Evolutionary conservation across 2,888 invertebrate species (phyloP).

Genomic region (Herminia tarsipennalis): DNA sequence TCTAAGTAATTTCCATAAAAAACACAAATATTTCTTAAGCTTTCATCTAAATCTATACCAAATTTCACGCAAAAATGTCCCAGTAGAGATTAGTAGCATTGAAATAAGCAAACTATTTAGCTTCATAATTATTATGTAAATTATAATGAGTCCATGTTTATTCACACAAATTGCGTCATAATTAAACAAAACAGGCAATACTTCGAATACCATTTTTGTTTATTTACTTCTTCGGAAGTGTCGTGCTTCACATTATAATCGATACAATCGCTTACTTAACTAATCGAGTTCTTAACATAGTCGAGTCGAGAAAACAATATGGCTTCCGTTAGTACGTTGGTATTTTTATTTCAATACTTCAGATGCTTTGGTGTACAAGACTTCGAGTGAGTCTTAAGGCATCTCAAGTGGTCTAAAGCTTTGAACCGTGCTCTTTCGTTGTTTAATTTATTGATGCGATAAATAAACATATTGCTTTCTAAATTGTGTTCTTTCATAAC

Average conservation of each 20-base stretch:
- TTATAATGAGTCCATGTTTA: too few relatives aligned
- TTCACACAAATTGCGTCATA: too few relatives aligned
- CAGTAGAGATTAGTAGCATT: too few relatives aligned
- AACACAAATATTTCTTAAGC: too few relatives aligned
- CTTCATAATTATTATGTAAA: too few relatives aligned
- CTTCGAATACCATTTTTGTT: too few relatives aligned
- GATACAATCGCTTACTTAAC: background rate
- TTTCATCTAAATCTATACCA: too few relatives aligned
- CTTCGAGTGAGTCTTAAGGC: slow-evolving; percentile 29
- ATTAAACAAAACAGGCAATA: too few relatives aligned
- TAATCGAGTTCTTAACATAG: slow-evolving; percentile 1
- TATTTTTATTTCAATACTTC: slow-evolving; percentile 11
- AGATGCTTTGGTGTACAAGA: background rate
- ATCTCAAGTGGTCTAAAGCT: slow-evolving; percentile 35
- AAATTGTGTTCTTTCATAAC: slow-evolving; percentile 12
- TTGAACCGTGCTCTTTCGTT: slow-evolving; percentile 23
- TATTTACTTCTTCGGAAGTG: too few relatives aligned
- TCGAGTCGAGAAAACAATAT: slow-evolving; percentile 4
- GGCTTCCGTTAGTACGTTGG: slow-evolving; percentile 2
- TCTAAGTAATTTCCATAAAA: too few relatives aligned
- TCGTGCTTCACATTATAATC: background rate
- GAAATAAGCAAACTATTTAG: too few relatives aligned
- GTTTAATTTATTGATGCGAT: slow-evolving; percentile 31
- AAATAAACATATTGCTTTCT: slow-evolving; percentile 29
- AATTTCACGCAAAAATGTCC: too few relatives aligned